Evolutionary conservation across 2,113 vertebrate genomes (phyloP).

Genomic region (Gila orcuttii): DNA sequence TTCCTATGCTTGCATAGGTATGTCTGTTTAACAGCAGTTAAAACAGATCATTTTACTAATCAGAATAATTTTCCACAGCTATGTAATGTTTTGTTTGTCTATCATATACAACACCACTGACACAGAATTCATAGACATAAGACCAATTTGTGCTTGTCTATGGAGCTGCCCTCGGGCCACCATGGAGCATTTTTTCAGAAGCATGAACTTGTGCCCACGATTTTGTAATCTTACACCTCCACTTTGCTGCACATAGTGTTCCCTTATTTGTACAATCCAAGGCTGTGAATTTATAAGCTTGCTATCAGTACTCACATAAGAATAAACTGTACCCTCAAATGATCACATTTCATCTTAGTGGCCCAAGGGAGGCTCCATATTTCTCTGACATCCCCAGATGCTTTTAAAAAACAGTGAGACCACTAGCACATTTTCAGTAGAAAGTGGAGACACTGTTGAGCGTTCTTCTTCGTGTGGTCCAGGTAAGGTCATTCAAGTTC

Average conservation of each 20-base stretch:
- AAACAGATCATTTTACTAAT: neutral
- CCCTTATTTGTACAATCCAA: neutral
- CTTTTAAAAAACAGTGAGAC: neutral
- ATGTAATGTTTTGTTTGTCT: neutral
- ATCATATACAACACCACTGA: neutral
- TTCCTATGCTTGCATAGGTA: neutral
- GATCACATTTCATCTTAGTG: neutral
- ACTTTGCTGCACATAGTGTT: neutral
- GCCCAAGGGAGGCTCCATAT: neutral
- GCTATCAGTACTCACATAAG: neutral
- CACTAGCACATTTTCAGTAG: conserved; percentile 9
- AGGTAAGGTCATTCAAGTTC: conserved; percentile 60
- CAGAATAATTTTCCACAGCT: neutral
- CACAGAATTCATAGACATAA: neutral
- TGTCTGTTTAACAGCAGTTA: neutral
- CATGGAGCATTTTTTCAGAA: neutral
- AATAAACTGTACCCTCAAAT: neutral
- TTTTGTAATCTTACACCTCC: neutral
- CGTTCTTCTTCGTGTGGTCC: conserved; percentile 42
- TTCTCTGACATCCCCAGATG: neutral
- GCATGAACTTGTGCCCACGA: neutral
- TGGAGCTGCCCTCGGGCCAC: neutral
- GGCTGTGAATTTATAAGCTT: neutral
- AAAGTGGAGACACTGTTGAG: conserved; percentile 12
- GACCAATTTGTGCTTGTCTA: neutral